phyloP scores from a whole-genome alignment of 2,888 invertebrate genomes.

The Thecocarcelia acutangulata region DNA sequence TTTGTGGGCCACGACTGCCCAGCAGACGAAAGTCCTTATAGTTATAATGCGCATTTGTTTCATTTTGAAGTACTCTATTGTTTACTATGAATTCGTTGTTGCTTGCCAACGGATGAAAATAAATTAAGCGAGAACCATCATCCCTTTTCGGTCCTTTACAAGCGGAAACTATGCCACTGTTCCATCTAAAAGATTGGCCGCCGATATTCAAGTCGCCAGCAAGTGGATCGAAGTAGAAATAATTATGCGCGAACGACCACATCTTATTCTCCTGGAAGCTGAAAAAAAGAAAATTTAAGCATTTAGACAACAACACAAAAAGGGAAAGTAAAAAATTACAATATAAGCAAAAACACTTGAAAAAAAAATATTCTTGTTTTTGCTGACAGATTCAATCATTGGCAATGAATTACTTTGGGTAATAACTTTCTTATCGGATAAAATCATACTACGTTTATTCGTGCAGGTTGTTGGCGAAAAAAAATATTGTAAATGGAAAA shows the following conservation, averaged over 20 bases:
- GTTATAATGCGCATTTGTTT: constrained; percentile 82
- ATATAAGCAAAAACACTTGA: too few relatives aligned
- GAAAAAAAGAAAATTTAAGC: constrained; percentile 69
- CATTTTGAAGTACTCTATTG: constrained; percentile 84
- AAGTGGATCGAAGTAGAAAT: constrained; percentile 87
- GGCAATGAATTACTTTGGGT: too few relatives aligned
- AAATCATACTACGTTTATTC: too few relatives aligned
- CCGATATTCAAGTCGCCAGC: constrained; percentile 86
- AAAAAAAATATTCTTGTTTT: too few relatives aligned
- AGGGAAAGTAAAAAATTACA: too few relatives aligned
- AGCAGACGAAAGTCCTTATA: constrained; percentile 84
- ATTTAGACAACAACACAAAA: too few relatives aligned
- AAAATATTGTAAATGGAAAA: too few relatives aligned
- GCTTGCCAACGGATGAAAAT: constrained; percentile 90
- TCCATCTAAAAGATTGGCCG: constrained; percentile 89
- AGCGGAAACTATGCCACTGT: constrained; percentile 89
- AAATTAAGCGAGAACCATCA: constrained; percentile 85
- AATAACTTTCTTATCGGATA: too few relatives aligned
- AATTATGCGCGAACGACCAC: constrained; percentile 89
- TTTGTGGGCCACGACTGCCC: constrained; percentile 85
- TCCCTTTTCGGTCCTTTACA: constrained; percentile 83
- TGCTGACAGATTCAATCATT: too few relatives aligned
- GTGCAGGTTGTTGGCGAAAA: too few relatives aligned
- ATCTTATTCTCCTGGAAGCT: constrained; percentile 84
- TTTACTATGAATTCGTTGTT: constrained; percentile 87